phyloP scores from a whole-genome alignment of 2,797 vertebrate species.

The Bovichtus diacanthus region DNA sequence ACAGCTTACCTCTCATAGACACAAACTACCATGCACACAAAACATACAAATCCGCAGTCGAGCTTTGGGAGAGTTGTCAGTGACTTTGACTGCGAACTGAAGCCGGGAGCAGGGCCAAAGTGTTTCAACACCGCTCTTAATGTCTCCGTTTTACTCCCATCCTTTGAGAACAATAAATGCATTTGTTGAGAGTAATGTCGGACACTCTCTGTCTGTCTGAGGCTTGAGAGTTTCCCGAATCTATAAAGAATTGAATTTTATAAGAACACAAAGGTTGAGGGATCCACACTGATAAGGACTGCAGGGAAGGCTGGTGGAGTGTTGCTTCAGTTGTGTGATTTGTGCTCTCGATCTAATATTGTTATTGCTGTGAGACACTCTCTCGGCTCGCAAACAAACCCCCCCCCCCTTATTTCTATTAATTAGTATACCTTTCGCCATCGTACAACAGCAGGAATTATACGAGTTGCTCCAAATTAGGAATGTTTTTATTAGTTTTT shows the following conservation, averaged over 20 bases:
- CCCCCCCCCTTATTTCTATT: not conserved
- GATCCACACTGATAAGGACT: not conserved
- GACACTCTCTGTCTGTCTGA: constrained; percentile 33
- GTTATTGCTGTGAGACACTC: not conserved
- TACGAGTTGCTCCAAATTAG: not conserved
- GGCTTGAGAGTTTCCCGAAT: constrained; percentile 22
- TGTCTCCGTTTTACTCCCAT: constrained; percentile 43
- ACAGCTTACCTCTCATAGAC: not conserved
- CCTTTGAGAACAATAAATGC: constrained; percentile 49
- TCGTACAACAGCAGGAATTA: not conserved
- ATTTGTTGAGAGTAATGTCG: constrained; percentile 51
- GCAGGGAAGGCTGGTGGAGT: not conserved
- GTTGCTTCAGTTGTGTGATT: not conserved
- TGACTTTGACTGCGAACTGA: constrained; percentile 16
- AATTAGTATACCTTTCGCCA: not conserved
- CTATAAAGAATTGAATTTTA: constrained; percentile 29
- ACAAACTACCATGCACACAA: not conserved
- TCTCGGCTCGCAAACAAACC: not conserved
- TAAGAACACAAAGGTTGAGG: constrained; percentile 15
- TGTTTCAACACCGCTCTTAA: constrained; percentile 47
- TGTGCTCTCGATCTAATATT: not conserved
- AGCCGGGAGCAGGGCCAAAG: constrained; percentile 42
- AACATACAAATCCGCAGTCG: not conserved
- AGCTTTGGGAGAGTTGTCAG: constrained; percentile 12
- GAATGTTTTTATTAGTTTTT: not conserved